Conservation (phyloP, 2,113 vertebrate genomes). For the Holacanthus passer region DNA sequence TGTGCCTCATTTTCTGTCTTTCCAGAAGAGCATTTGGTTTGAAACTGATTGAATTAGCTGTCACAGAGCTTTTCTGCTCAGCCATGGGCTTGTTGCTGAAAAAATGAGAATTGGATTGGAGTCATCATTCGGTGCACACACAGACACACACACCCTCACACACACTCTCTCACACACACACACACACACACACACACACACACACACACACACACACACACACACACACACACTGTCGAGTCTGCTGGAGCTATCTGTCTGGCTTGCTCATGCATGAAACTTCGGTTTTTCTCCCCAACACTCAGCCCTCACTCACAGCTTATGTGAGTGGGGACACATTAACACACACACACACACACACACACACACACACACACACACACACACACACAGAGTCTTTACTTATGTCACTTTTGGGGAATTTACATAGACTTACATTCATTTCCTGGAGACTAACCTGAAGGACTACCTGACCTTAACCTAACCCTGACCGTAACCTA, state of each 20-base stretch:
- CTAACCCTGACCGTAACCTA: too few relatives aligned
- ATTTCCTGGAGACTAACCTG: too few relatives aligned
- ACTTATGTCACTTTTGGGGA: too few relatives aligned
- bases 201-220: conserved; percentile 33
- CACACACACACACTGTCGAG: conserved; percentile 27
- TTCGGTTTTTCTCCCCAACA: conserved; percentile 20
- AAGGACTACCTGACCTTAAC: too few relatives aligned
- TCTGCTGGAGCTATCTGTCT: conserved; percentile 36
- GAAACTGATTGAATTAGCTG: conserved; percentile 50
- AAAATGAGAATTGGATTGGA: conserved; percentile 19
- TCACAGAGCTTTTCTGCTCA: conserved; percentile 36
- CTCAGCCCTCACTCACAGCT: conserved; percentile 26
- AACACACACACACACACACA: conserved; percentile 22
- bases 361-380: conserved; percentile 11
- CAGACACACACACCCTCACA: conserved; percentile 16
- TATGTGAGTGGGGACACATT: conserved; percentile 19
- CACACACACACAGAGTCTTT: conserved; percentile 2
- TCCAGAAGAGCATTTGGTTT: conserved; percentile 21
- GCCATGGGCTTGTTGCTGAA: conserved; percentile 22
- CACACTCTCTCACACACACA: conserved; percentile 28
- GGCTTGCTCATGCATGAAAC: conserved; percentile 50
- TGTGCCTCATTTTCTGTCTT: conserved; percentile 5
- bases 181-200: conserved; percentile 35
- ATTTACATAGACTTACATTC: too few relatives aligned
- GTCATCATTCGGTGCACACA: conserved; percentile 16